Base-by-base conservation (phyloP, 2,797 vertebrate species). In the Macropus fuliginosus region DNA sequence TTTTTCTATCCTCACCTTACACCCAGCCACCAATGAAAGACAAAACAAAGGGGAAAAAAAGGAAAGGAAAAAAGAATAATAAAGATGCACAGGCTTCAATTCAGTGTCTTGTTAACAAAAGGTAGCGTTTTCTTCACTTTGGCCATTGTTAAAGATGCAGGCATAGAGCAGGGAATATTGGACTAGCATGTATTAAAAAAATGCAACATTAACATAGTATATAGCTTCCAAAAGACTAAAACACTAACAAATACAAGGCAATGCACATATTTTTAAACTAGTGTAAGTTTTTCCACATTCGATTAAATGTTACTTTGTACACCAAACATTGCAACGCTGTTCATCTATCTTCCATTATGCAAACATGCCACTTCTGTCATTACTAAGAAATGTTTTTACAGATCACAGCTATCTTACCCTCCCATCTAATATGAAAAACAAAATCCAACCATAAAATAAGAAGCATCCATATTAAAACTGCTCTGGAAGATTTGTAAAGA, bases 191-290 rank as follows among this genome's bases (percentile, higher is more conserved):
- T 98, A 98, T 98, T 98, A 98, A 98, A 97, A 98, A 97, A 98
- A 97, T 96, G 95, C 94, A 99, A 98, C 98, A 99, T 97, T 98
- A 99, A 99, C 98, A 99, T 98, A 98, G 98, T 97, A 98, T 98
- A 96, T 98, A 98, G 98, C 98, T 98, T 99, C 98, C 98, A 98
- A 98, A 98, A 98, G 98, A 98, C 98, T 98, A 98, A 98, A 98
- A 98, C 98, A 99, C 98, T 98, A 99, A 99, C 98, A 99, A 98
- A 99, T 98, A 99, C 99, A 99, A 98, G 98, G 98, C 98, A 97
- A 98, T 98, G 98, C 98, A 99, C 98, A 95, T 98, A 98, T 98
- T 98, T 81, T 98, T 98, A 98, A 98, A 98, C 98, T 99, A 98
- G 97, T 98, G 98, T 98, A 98, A 98, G 98, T 99, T 98, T 98